Base-by-base conservation (phyloP, 2,888 invertebrate species). In the Onchidella celtica region DNA sequence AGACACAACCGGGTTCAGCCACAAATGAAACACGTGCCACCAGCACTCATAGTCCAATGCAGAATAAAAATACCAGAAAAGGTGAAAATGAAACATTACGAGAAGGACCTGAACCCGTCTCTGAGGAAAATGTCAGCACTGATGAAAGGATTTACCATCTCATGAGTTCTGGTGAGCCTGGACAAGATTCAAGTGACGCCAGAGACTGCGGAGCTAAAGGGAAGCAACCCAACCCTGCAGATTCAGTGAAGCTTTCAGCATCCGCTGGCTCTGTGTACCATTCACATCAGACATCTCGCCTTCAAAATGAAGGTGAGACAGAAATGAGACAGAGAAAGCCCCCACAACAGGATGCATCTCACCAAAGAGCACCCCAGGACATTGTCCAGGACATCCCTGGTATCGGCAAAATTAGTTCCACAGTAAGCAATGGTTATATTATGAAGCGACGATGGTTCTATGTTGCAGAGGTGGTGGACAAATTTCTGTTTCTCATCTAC, bases 391-490 rank as follows among this genome's bases (percentile, higher is more conserved):
- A n/a, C n/a, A n/a, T n/a, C n/a, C n/a, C n/a, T n/a, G n/a, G 32
- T 34, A 61, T n/a, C 27, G 2, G n/a, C 24, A 65, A 36, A 3
- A 11, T 24, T 11, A 47, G 2, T n/a, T 2, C 14, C 27, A 47
- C 59, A 21, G 29, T 61, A 11, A 61, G 61, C 24, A 74, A 36
- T 34, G 63, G 36, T 40, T 74, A 70, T 40, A 81, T 85, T 63
- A 82, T 77, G 69, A 89, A 89, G 81, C 85, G 88, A 34, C 86
- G 90, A 78, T 91, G 91, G 91, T 90, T 86, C 68, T 91, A 86
- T 81, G 88, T 91, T 17, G 90, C 91, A 6, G 90, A 91, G 72
- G 90, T 90, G 4, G 85, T 90, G 27, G 91, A 91, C 77, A 89
- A 88, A 21, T 86, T 88, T 47, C 83, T 89, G 9, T 91, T 91